These are phyloP conservation scores for Chanos chanos DNA, from an alignment of 2,797 vertebrate genomes.

Conservation along the genomic window DNA sequence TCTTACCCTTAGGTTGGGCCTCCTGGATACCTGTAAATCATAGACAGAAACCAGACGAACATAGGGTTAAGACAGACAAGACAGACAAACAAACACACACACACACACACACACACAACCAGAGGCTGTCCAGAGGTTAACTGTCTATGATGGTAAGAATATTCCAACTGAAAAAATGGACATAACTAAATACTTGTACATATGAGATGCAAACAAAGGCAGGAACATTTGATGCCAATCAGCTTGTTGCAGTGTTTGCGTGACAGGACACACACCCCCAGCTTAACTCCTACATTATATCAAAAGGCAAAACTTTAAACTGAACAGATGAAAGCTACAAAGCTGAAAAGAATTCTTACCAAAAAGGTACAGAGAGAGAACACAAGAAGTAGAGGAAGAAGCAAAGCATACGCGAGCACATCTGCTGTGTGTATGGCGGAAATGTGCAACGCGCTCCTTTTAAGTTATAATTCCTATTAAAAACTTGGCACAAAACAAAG, in stretches of 20 bases:
- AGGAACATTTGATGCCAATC: too few species aligned
- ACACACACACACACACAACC: constrained; percentile 3
- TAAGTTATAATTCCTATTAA: neutral
- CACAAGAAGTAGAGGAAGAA: neutral
- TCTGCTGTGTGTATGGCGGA: too few species aligned
- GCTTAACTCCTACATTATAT: too few species aligned
- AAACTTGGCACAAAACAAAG: constrained; percentile 6
- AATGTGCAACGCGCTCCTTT: too few species aligned
- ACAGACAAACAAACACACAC: constrained; percentile 10
- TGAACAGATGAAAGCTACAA: neutral
- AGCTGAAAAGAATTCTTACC: neutral
- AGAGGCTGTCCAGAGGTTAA: too few species aligned
- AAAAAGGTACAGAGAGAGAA: neutral
- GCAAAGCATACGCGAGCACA: constrained; percentile 5
- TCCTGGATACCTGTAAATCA: constrained; percentile 87
- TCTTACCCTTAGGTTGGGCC: constrained; percentile 86
- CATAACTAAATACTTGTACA: too few species aligned
- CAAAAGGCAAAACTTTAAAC: too few species aligned
- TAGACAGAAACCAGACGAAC: constrained; percentile 65
- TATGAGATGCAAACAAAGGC: too few species aligned
- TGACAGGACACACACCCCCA: too few species aligned
- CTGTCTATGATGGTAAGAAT: too few species aligned
- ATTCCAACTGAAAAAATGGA: too few species aligned
- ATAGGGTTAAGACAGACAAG: constrained; percentile 6
- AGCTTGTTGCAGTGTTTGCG: too few species aligned